A percentile compares a stretch with the other conserved stretches of the same genome.
phyloP scores from a whole-genome alignment of 2,797 vertebrate species.

The Clarias pachynema region DNA sequence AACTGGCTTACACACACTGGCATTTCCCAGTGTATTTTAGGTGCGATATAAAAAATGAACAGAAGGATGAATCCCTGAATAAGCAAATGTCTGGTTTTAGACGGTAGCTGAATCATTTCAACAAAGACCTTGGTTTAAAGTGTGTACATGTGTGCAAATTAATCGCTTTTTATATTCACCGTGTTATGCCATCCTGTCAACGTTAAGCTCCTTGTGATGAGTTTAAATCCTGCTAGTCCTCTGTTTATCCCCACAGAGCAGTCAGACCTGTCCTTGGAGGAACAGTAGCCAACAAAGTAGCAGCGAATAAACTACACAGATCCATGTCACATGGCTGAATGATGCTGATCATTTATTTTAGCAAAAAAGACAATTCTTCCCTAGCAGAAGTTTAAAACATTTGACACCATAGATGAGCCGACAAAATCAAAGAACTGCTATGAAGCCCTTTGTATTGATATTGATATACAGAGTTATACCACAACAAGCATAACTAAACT shows the following conservation, averaged over 20 bases:
- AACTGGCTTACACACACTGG: slow-evolving; percentile 42
- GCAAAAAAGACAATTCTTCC: neutral
- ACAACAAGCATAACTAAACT: neutral
- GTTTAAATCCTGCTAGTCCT: slow-evolving; percentile 18
- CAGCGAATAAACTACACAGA: slow-evolving; percentile 5
- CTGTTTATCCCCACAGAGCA: slow-evolving; percentile 22
- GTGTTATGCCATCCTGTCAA: slow-evolving; percentile 6
- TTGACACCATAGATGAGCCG: neutral
- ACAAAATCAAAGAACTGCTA: neutral
- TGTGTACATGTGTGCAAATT: slow-evolving; percentile 12
- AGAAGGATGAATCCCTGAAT: slow-evolving; percentile 5
- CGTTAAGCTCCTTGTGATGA: slow-evolving; percentile 19
- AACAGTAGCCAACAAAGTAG: slow-evolving; percentile 1
- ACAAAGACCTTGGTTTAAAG: neutral
- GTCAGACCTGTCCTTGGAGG: neutral
- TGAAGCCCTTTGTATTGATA: neutral
- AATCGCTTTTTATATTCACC: slow-evolving; percentile 2
- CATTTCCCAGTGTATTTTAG: slow-evolving; percentile 24
- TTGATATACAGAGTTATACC: neutral
- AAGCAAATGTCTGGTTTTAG: slow-evolving; percentile 23
- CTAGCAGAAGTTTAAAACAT: neutral
- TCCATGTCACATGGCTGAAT: neutral
- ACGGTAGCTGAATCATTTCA: neutral
- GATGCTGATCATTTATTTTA: neutral
- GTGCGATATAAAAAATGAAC: slow-evolving; percentile 1